A percentile compares a stretch with the other conserved stretches of the same genome.
phyloP scores from a whole-genome alignment of 2,888 invertebrate genomes.

The Ichneumoninae sp. region DNA sequence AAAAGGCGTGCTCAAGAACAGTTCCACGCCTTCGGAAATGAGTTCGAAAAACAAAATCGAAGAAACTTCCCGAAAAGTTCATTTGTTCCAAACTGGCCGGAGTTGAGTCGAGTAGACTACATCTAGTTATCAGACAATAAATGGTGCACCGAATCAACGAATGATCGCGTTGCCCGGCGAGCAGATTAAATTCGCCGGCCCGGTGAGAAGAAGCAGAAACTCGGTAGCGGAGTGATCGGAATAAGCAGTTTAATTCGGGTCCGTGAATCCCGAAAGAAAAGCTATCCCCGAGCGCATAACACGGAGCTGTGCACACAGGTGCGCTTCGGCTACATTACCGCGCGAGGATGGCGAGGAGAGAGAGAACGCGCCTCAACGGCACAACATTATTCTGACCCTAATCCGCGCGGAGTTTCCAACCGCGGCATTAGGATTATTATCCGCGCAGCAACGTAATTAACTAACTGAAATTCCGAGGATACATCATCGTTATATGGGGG shows the following conservation, averaged over 20 bases:
- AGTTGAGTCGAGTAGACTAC: not conserved
- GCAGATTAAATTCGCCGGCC: not conserved
- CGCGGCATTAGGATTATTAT: constrained; percentile 78
- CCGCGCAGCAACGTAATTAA: constrained; percentile 79
- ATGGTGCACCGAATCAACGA: not conserved
- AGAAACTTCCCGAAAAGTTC: too few relatives aligned
- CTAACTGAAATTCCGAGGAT: constrained; percentile 78
- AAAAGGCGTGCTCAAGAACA: not conserved
- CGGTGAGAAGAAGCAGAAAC: not conserved
- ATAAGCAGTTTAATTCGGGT: not conserved
- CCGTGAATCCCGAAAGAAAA: constrained; percentile 2
- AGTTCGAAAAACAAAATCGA: too few relatives aligned
- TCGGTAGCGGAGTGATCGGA: not conserved
- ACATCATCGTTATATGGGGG: constrained; percentile 77
- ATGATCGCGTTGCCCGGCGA: not conserved
- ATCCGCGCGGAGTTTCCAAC: constrained; percentile 71
- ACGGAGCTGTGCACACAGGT: not conserved
- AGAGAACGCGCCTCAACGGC: constrained; percentile 3
- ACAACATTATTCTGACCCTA: constrained; percentile 65
- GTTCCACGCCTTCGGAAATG: too few relatives aligned
- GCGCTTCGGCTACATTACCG: not conserved
- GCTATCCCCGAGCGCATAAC: not conserved
- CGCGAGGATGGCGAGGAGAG: constrained; percentile 10
- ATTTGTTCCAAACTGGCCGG: too few relatives aligned
- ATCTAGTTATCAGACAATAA: not conserved